Evolutionary conservation across 2,113 vertebrate species (phyloP).

Genomic region (Tenebrosternarchus preto): DNA sequence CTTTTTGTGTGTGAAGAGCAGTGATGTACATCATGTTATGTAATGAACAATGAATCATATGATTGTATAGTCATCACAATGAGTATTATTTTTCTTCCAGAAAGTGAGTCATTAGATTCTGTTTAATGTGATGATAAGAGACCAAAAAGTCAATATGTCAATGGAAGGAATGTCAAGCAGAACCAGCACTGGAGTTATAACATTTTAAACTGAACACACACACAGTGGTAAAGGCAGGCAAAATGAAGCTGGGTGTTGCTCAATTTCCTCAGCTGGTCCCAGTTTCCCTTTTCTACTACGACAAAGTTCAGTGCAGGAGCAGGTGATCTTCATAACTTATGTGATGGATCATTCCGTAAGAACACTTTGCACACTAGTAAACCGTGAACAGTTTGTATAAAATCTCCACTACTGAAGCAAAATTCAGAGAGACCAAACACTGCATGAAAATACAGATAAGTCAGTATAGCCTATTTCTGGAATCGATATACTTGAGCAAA

Average conservation of each 20-base stretch:
- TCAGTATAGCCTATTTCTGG: neutral
- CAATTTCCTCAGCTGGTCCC: conserved; percentile 64
- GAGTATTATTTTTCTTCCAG: neutral
- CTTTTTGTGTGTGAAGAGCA: neutral
- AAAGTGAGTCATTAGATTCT: neutral
- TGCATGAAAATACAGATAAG: neutral
- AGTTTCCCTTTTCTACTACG: conserved; percentile 64
- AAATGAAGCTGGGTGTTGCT: conserved; percentile 52
- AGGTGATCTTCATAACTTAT: neutral
- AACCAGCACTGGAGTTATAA: neutral
- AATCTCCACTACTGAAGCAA: neutral
- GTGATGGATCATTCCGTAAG: neutral
- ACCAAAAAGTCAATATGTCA: neutral
- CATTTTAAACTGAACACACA: neutral
- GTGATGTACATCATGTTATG: too few relatives aligned
- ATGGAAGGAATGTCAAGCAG: neutral
- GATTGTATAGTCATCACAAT: neutral
- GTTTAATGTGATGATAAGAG: neutral
- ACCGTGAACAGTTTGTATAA: neutral
- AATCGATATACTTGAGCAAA: neutral
- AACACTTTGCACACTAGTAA: neutral
- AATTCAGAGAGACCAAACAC: neutral
- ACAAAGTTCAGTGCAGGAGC: neutral
- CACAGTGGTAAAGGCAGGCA: neutral
- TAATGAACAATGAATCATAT: neutral